These are phyloP conservation scores for Heliconius hewitsoni DNA, from an alignment of 1,140 invertebrate genomes.

Conservation along the genomic window DNA sequence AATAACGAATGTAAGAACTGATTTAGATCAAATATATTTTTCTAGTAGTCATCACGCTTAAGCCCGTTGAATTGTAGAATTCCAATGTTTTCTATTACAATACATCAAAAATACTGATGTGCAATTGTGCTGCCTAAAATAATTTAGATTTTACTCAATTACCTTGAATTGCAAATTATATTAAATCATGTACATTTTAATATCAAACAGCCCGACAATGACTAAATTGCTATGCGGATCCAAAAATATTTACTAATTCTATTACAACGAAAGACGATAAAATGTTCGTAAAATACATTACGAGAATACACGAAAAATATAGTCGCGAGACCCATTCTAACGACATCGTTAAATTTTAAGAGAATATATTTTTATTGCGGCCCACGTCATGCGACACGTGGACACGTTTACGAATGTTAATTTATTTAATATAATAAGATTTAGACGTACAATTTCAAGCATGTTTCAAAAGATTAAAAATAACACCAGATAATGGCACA, in stretches of 20 bases:
- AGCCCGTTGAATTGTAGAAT: not conserved
- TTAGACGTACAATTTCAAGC: not conserved
- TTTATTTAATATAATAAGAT: slow-evolving; percentile 8
- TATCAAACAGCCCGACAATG: slow-evolving; percentile 4
- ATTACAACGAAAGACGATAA: slow-evolving; percentile 32
- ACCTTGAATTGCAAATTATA: not conserved
- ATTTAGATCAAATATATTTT: not conserved
- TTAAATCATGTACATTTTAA: slow-evolving; percentile 5
- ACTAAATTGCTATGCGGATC: slow-evolving; percentile 33
- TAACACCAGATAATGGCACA: slow-evolving; percentile 3
- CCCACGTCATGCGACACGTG: slow-evolving; percentile 32
- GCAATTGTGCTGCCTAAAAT: not conserved
- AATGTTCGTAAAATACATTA: slow-evolving; percentile 33
- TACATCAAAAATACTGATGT: not conserved
- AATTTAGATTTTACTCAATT: not conserved
- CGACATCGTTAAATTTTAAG: slow-evolving; percentile 42
- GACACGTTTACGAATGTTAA: slow-evolving; percentile 19
- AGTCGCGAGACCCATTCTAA: slow-evolving; percentile 36
- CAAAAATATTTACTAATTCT: slow-evolving; percentile 26
- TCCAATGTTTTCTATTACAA: not conserved
- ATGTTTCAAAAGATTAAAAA: not conserved
- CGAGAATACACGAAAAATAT: slow-evolving; percentile 35
- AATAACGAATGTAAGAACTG: not conserved
- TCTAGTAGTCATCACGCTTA: not conserved
- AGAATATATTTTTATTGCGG: slow-evolving; percentile 41